These are phyloP conservation scores for Drosophila auraria DNA, from an alignment of 1,140 invertebrate genomes.

Conservation along the genomic window DNA sequence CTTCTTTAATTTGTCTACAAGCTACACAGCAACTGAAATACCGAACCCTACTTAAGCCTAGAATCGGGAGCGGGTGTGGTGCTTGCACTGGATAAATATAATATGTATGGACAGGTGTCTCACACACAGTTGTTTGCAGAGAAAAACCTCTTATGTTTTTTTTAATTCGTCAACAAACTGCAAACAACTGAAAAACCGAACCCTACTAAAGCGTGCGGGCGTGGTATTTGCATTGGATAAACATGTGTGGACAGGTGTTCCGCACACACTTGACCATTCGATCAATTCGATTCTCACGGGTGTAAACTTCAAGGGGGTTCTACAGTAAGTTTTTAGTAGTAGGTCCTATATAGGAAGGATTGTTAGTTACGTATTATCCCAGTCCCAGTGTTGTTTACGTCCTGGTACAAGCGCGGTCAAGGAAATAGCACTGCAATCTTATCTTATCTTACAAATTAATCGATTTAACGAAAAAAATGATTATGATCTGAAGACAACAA, in stretches of 20 bases:
- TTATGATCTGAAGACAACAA: neutral
- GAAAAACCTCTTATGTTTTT: constrained; percentile 15
- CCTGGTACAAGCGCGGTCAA: constrained; percentile 26
- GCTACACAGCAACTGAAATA: constrained; percentile 36
- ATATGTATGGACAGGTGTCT: constrained; percentile 7
- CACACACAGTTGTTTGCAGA: neutral
- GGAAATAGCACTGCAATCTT: constrained; percentile 6
- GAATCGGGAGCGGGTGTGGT: neutral
- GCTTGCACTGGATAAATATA: constrained; percentile 9
- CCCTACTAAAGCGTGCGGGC: constrained; percentile 18
- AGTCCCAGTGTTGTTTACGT: constrained; percentile 7
- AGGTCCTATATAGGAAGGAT: neutral
- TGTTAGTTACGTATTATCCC: neutral
- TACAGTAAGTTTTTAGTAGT: neutral
- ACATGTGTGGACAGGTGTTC: constrained; percentile 9
- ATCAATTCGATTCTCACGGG: neutral
- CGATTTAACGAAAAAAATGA: neutral
- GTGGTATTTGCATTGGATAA: constrained; percentile 7
- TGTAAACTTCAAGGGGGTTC: no score
- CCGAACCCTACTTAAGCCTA: constrained; percentile 26
- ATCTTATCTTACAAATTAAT: neutral
- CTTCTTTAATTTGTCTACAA: constrained; percentile 30
- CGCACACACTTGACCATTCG: neutral
- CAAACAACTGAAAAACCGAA: constrained; percentile 28
- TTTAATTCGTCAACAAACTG: constrained; percentile 37